Base-by-base conservation (phyloP, 2,888 invertebrate genomes). In the Athalia circularis region DNA sequence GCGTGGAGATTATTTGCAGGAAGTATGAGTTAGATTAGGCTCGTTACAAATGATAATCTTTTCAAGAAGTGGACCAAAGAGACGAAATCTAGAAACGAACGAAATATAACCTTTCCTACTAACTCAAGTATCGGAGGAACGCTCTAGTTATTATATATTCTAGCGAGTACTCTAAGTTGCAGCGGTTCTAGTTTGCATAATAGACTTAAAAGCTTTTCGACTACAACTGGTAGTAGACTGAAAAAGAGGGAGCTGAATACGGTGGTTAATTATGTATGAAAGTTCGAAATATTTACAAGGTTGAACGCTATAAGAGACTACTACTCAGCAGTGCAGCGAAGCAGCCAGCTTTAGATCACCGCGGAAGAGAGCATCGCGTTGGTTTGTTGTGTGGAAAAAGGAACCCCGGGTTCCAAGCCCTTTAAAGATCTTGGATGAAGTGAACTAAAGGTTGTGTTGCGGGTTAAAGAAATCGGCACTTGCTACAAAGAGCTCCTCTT, bases 401-500 rank as follows among this genome's bases (percentile, higher is more conserved):
- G 47, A 47, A 59, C 13, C 45, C 45, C 47, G 57, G 52, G 29
- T n/a, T 57, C 5, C 47, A 5, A 59, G 59, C 59, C 72, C 72
- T 59, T 72, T 57, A 54, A 43, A 72, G 70, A 59, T 72, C 70
- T 13, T 59, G 70, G 59, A 59, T 57, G 70, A 59, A 59, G 61
- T 11, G 15, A 8, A 13, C 9, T 45, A 13, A 11, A 70, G 77
- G 62, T 72, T 68, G 29, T 57, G 48, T 61, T 50, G 50, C 61
- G 68, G 70, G 70, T 52, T 50, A 77, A 77, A 67, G 68, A 77
- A 72, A 67, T 77, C 77, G 70, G 70, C 77, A 67, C 77, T 77
- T 62, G 80, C 79, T 80, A 81, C 81, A 82, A 82, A 81, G 81
- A 79, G 77, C 75, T 79, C 70, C 81, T 82, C 80, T 82, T 82